Evolutionary conservation across 2,797 vertebrate species (phyloP).

Genomic region (Spatula versicolor): DNA sequence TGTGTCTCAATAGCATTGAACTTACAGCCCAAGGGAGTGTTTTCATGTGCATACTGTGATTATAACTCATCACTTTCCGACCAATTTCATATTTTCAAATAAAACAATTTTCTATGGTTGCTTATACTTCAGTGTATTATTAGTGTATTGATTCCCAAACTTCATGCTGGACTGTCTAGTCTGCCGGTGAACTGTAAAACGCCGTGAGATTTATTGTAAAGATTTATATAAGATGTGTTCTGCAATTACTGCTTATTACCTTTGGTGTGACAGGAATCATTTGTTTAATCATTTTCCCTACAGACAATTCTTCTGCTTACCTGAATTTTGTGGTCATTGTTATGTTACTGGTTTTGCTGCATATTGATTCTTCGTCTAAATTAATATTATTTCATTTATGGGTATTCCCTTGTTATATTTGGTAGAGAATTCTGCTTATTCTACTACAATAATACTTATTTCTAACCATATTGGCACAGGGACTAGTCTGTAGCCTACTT

Average conservation of each 20-base stretch:
- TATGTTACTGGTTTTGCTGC: neutral
- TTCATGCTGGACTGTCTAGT: neutral
- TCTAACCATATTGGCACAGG: neutral
- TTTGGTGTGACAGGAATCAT: neutral
- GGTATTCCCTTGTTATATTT: neutral
- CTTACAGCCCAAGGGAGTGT: neutral
- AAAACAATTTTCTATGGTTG: neutral
- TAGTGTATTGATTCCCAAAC: constrained; percentile 29
- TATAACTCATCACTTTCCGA: neutral
- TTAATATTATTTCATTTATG: neutral
- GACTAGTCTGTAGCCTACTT: neutral
- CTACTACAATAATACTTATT: neutral
- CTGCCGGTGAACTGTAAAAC: neutral
- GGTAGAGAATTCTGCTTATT: neutral
- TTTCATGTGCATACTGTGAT: neutral
- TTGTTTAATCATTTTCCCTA: neutral
- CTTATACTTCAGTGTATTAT: neutral
- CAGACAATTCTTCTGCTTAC: neutral
- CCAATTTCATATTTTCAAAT: neutral
- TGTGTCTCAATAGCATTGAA: neutral
- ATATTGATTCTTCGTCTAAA: constrained; percentile 3
- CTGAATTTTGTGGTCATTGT: neutral
- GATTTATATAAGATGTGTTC: neutral
- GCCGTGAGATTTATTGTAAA: neutral
- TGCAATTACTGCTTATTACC: neutral